phyloP scores from a whole-genome alignment of 2,113 vertebrate genomes.

The Mormyrus lacerda region DNA sequence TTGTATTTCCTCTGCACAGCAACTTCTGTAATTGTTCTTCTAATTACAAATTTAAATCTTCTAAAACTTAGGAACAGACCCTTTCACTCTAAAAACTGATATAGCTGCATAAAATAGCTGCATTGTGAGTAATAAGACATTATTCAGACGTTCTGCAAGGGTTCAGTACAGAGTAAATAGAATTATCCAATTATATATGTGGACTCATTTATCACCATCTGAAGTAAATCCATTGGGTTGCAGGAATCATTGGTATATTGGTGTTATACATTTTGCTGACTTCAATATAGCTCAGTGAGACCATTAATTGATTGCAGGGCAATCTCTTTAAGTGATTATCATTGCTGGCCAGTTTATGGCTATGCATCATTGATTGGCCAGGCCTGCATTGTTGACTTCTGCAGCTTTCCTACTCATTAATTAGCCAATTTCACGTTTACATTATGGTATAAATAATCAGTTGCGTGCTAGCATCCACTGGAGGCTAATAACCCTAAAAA shows the following conservation, averaged over 20 bases:
- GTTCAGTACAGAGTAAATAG: neutral
- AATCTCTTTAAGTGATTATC: conserved; percentile 38
- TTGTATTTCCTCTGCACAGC: neutral
- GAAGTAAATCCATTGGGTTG: neutral
- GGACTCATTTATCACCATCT: neutral
- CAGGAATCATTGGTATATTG: neutral
- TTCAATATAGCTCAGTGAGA: conserved; percentile 24
- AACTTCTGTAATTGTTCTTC: neutral
- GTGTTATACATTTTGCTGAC: neutral
- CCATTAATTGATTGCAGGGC: conserved; percentile 37
- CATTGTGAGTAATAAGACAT: neutral
- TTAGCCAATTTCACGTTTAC: conserved; percentile 13
- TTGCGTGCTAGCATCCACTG: neutral
- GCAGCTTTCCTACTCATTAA: conserved; percentile 9
- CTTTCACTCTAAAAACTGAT: neutral
- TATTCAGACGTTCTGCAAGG: neutral
- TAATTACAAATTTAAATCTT: too few relatives aligned
- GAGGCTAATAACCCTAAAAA: neutral
- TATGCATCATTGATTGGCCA: conserved; percentile 30
- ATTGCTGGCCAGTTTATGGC: conserved; percentile 29
- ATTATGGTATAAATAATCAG: neutral
- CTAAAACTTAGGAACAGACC: neutral
- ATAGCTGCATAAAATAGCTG: neutral
- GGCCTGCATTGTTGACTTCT: conserved; percentile 28
- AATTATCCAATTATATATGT: neutral